Percentiles rank a stretch among this genome's conserved stretches.
phyloP scores from a whole-genome alignment of 2,113 vertebrate species.

The Lonchura striata region DNA sequence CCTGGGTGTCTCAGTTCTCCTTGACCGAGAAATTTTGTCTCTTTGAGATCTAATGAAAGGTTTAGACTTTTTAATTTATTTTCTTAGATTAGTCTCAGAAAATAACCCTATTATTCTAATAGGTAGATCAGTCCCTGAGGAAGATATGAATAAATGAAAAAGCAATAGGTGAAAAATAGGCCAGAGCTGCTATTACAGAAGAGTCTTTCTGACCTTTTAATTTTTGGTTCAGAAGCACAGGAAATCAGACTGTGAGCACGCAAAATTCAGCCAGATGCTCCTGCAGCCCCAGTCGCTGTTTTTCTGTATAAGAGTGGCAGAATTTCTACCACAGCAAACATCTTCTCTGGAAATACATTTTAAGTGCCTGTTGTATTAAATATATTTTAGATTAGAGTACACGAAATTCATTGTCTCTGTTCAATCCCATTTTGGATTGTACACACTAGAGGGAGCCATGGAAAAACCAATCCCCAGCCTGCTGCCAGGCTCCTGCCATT shows the following conservation, averaged over 20 bases:
- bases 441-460: conserved; percentile 53
- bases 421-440: not conserved
- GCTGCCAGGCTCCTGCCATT: not conserved
- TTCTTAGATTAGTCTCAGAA: conserved; percentile 65
- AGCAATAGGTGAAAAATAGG: conserved; percentile 48
- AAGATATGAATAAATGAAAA: conserved; percentile 54
- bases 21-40: conserved; percentile 57
- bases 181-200: not conserved
- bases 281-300: not conserved
- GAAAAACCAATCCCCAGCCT: not conserved
- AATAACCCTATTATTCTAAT: conserved; percentile 60
- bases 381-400: not conserved
- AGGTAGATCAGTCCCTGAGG: conserved; percentile 43
- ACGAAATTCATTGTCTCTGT: rapidly evolving
- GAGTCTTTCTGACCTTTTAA: not conserved
- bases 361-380: not conserved
- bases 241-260: not conserved
- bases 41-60: conserved; percentile 49
- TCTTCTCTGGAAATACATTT: not conserved
- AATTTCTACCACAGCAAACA: not conserved
- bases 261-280: not conserved
- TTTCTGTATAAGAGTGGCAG: not conserved
- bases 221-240: not conserved
- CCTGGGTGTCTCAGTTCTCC: conserved; percentile 28
- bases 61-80: conserved; percentile 61